Percentiles rank a stretch among this genome's conserved stretches.
These are phyloP conservation scores for Coptodon bakossiorum DNA, from an alignment of 2,113 vertebrate genomes.

Conservation along the genomic window DNA sequence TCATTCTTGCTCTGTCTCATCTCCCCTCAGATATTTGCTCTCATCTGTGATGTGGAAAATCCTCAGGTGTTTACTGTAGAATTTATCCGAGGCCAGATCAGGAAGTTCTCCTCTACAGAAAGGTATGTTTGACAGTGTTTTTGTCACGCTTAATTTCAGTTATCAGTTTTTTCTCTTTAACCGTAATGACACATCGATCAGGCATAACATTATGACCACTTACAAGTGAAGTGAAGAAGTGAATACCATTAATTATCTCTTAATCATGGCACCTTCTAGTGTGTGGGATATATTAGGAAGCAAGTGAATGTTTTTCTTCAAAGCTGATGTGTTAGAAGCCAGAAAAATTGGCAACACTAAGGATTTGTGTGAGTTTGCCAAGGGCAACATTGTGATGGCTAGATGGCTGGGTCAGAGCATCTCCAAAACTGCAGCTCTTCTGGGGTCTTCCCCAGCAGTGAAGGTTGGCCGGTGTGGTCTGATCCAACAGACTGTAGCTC, in stretches of 20 bases:
- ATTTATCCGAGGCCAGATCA: slow-evolving; percentile 95
- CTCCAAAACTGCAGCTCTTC: background rate
- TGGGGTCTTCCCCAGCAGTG: background rate
- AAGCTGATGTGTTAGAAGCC: background rate
- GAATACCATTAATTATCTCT: background rate
- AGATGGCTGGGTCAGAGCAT: background rate
- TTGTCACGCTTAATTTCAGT: background rate
- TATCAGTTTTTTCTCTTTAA: background rate
- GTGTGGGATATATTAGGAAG: background rate
- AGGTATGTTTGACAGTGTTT: slow-evolving; percentile 70
- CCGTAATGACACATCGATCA: background rate
- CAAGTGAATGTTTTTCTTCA: background rate
- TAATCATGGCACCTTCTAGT: background rate
- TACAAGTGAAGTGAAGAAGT: background rate
- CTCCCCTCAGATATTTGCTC: slow-evolving; percentile 85
- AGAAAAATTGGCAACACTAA: background rate
- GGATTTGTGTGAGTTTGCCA: background rate
- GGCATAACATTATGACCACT: background rate
- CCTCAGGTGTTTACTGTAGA: slow-evolving; percentile 96
- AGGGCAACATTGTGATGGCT: background rate
- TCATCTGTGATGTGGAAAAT: slow-evolving; percentile 92
- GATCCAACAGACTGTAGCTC: background rate
- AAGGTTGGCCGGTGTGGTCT: background rate
- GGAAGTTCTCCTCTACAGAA: slow-evolving; percentile 94
- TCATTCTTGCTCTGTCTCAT: background rate